These are phyloP conservation scores for Tetramorium alpestre DNA, from an alignment of 1,140 invertebrate species.

Conservation along the genomic window DNA sequence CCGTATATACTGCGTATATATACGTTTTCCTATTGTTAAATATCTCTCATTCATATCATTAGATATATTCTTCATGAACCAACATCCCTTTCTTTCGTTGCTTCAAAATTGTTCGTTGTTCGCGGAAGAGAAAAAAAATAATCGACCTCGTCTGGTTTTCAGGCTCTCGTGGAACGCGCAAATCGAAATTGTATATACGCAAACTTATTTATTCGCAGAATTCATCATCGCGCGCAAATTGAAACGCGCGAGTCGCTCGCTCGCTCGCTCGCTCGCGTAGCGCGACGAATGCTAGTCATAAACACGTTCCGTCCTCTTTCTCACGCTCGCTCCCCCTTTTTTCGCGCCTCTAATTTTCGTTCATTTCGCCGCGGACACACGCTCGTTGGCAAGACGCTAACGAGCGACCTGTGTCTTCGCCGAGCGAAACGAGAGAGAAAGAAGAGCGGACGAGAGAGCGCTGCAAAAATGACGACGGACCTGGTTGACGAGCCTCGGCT, in stretches of 20 bases:
- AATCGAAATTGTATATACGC: conserved; percentile 23
- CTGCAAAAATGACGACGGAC: conserved; percentile 31
- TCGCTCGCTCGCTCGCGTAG: not conserved
- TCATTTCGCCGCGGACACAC: conserved; percentile 16
- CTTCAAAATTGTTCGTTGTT: not conserved
- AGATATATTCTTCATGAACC: not conserved
- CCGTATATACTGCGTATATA: conserved; percentile 6
- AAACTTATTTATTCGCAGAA: conserved; percentile 9
- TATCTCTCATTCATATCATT: not conserved
- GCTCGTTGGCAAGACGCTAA: conserved; percentile 5
- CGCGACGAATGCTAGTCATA: conserved; percentile 70
- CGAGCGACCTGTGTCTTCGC: conserved; percentile 39
- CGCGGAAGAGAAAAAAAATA: not conserved
- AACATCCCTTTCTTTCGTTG: not conserved
- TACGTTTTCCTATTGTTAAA: not conserved
- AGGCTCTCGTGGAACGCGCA: not conserved
- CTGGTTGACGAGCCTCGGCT: not conserved
- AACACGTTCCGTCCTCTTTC: conserved; percentile 54
- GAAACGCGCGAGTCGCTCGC: not conserved
- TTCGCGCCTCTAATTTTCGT: conserved; percentile 46
- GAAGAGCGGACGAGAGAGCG: conserved; percentile 23
- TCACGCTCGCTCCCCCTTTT: conserved; percentile 55
- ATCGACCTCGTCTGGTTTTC: conserved; percentile 1
- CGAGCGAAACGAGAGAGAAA: conserved; percentile 1
- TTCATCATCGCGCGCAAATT: conserved; percentile 19